Conservation (phyloP, 2,113 vertebrate genomes). For the Halichoeres trimaculatus region DNA sequence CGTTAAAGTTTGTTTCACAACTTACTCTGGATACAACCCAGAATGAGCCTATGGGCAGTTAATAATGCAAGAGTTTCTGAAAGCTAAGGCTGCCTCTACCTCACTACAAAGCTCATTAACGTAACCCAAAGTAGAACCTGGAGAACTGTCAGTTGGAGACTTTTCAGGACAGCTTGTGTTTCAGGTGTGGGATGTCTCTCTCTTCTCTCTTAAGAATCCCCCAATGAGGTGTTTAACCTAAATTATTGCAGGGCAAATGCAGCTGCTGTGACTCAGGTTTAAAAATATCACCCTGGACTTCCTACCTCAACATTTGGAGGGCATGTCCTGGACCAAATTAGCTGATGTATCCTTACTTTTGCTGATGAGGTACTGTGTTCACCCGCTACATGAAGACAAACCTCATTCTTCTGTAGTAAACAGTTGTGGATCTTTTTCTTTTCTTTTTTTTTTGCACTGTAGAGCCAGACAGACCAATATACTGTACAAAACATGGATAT, state of each 20-base stretch:
- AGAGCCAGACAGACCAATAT: not conserved
- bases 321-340: constrained; percentile 22
- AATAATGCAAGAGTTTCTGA: not conserved
- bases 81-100: not conserved
- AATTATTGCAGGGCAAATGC: constrained; percentile 59
- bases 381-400: constrained; percentile 28
- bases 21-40: too few relatives aligned
- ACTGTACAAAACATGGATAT: too few relatives aligned
- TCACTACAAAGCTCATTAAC: not conserved
- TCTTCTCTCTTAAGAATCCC: constrained; percentile 43
- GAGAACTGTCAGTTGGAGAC: constrained; percentile 5
- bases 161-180: constrained; percentile 26
- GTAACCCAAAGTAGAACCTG: not conserved
- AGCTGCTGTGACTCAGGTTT: constrained; percentile 63
- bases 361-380: constrained; percentile 41
- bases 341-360: constrained; percentile 34
- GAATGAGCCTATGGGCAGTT: not conserved
- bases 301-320: constrained; percentile 17
- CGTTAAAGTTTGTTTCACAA: not conserved
- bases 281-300: constrained; percentile 54
- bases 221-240: constrained; percentile 61
- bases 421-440: not conserved
- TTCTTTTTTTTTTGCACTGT: constrained; percentile 5
- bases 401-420: constrained; percentile 23
- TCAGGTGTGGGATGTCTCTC: constrained; percentile 40